A percentile compares a stretch with the other conserved stretches of the same genome.
phyloP scores from a whole-genome alignment of 1,140 invertebrate genomes.

The Ostrea denselamellosa region DNA sequence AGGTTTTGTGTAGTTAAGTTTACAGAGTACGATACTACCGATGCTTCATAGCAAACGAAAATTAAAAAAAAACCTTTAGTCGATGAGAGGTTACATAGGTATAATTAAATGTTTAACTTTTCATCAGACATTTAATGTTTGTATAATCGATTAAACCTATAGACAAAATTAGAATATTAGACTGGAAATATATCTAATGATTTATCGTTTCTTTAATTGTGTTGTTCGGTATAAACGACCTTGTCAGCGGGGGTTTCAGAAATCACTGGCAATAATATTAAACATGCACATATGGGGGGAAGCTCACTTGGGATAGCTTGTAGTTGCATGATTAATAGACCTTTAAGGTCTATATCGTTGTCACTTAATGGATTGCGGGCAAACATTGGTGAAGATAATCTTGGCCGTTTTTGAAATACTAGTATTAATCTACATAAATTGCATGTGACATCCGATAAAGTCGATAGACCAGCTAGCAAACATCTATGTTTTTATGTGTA shows the following conservation, averaged over 20 bases:
- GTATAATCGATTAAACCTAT: conserved; percentile 13
- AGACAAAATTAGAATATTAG: conserved; percentile 20
- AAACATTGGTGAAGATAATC: background rate
- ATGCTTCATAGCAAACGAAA: too few species aligned
- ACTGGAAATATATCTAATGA: conserved; percentile 17
- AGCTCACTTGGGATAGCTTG: background rate
- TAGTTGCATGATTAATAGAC: conserved; percentile 5
- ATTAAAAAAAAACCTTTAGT: background rate
- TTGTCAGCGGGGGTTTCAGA: background rate
- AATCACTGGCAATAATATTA: background rate
- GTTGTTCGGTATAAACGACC: background rate
- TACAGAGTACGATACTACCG: too few species aligned
- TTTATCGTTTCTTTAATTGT: conserved; percentile 19
- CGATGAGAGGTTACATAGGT: conserved; percentile 12
- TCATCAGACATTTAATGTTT: background rate
- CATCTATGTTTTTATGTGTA: too few species aligned
- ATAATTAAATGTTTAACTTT: conserved; percentile 27
- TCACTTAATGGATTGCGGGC: conserved; percentile 3
- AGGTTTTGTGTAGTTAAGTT: too few species aligned
- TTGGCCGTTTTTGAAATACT: background rate
- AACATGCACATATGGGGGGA: background rate
- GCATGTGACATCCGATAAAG: background rate
- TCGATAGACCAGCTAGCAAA: too few species aligned
- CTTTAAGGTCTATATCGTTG: conserved; percentile 24
- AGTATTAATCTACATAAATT: background rate